These are phyloP conservation scores for Dermolepida albohirtum DNA, from an alignment of 2,888 invertebrate species.

Conservation along the genomic window DNA sequence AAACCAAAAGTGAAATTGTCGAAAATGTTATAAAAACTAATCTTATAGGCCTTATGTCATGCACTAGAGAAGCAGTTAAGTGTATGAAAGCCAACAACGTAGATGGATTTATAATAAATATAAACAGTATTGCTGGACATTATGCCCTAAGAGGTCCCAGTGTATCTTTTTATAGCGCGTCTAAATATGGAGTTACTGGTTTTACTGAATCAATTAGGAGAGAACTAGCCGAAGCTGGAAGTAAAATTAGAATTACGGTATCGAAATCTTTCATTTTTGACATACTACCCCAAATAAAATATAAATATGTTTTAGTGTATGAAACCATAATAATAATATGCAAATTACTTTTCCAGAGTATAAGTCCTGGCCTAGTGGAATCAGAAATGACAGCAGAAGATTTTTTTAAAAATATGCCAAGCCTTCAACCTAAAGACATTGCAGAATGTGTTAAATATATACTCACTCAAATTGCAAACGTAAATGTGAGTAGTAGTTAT, in stretches of 20 bases:
- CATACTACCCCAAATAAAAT: too few relatives aligned
- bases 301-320: too few relatives aligned
- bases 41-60: slow-evolving; percentile 14
- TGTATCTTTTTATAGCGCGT: background rate
- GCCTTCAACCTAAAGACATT: too few relatives aligned
- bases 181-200: slow-evolving; percentile 1
- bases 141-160: background rate
- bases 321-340: too few relatives aligned
- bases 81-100: slow-evolving; percentile 35
- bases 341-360: too few relatives aligned
- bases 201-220: background rate
- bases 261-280: background rate
- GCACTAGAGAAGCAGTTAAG: slow-evolving; percentile 21
- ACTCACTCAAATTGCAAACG: too few relatives aligned
- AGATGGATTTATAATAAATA: slow-evolving; percentile 32
- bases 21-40: slow-evolving; percentile 23
- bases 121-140: slow-evolving; percentile 27
- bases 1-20: slow-evolving; percentile 1
- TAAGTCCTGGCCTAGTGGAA: too few relatives aligned
- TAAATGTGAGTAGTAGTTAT: too few relatives aligned
- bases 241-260: slow-evolving; percentile 33
- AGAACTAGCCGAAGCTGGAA: background rate
- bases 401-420: too few relatives aligned
- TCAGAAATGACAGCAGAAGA: too few relatives aligned
- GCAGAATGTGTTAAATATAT: too few relatives aligned